Evolutionary conservation across 2,797 vertebrate species (phyloP), one percentile per base, ranked within the genome.

Genomic region (Gallinago nigripennis): DNA sequence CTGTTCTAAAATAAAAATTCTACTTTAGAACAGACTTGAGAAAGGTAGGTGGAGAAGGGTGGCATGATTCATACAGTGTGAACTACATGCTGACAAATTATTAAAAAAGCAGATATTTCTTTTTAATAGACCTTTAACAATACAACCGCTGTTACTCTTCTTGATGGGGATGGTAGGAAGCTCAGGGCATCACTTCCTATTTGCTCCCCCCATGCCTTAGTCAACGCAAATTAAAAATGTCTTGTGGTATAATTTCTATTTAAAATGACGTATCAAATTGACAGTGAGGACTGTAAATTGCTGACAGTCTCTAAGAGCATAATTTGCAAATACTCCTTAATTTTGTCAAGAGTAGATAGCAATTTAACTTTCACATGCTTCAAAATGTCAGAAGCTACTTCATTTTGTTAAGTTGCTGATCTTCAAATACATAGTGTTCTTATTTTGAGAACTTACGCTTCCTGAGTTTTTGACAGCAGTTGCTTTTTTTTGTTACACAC

Each of bases 171-270:
- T 66, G 19, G 12, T 41, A 30, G 30, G 7, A 84, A 50, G 27
- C 14, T 8, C 11, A 43, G 21, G 31, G 11, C 28, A 30, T 43
- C 7, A 19, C 73, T 87, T 72, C n/a, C 23, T 41, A 1, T 56
- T 53, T 37, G 51, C 12, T 17, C 8, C 6, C 1, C 6, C 3
- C 1, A 0, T 3, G 9, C 1, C 6, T 1, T 18, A 41, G 6
- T 77, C 30, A 33, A 18, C 53, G 64, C 11, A 33, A 30, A 30
- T 46, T 71, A 64, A 17, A 90, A 73, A 43, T 35, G 10, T n/a
- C 63, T 61, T 58, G 2, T 39, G 13, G 7, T 35, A 33, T 1
- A 17, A 56, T 75, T 95, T 85, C 54, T 65, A 0, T 86, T 69
- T 78, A 46, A 86, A 87, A 77, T 45, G 21, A 28, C 2, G 1